phyloP scores from a whole-genome alignment of 53 echinoderm and acorn worm genomes.

The Hippasteria phrygiana region DNA sequence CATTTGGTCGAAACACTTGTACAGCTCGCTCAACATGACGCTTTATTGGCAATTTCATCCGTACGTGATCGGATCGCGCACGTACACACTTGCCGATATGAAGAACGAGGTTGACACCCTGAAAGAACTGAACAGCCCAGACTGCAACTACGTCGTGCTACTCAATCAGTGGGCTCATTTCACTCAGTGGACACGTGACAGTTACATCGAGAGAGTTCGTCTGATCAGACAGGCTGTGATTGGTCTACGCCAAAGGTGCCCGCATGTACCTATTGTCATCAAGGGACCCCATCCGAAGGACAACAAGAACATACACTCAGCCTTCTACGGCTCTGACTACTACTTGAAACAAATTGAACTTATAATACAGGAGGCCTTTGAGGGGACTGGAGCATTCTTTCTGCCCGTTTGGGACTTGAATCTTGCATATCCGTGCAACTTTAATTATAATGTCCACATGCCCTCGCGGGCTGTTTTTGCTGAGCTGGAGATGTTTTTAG shows the following conservation, averaged over 20 bases:
- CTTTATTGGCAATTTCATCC: slow-evolving; percentile 63
- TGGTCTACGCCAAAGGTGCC: slow-evolving; percentile 47
- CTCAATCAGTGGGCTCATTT: slow-evolving; percentile 69
- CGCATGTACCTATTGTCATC: slow-evolving; percentile 54
- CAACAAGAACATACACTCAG: not conserved
- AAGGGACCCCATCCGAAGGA: slow-evolving; percentile 61
- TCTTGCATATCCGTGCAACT: slow-evolving; percentile 21
- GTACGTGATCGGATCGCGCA: not conserved
- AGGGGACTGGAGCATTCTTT: slow-evolving; percentile 35
- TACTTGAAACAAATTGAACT: slow-evolving; percentile 8
- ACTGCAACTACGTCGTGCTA: slow-evolving; percentile 58
- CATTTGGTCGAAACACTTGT: not conserved
- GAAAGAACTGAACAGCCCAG: slow-evolving; percentile 6
- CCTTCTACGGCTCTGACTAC: not conserved
- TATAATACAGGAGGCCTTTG: slow-evolving; percentile 52
- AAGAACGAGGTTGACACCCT: slow-evolving; percentile 46
- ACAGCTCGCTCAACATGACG: slow-evolving; percentile 26
- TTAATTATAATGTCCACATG: slow-evolving; percentile 25
- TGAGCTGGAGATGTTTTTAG: slow-evolving; percentile 41
- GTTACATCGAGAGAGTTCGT: slow-evolving; percentile 56
- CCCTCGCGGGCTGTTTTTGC: not conserved
- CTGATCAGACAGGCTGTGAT: slow-evolving; percentile 45
- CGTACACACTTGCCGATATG: slow-evolving; percentile 2
- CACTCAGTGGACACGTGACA: slow-evolving; percentile 59
- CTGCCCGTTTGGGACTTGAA: slow-evolving; percentile 62